Evolutionary conservation across 2,113 vertebrate genomes (phyloP).

Genomic region (Anguilla rostrata): DNA sequence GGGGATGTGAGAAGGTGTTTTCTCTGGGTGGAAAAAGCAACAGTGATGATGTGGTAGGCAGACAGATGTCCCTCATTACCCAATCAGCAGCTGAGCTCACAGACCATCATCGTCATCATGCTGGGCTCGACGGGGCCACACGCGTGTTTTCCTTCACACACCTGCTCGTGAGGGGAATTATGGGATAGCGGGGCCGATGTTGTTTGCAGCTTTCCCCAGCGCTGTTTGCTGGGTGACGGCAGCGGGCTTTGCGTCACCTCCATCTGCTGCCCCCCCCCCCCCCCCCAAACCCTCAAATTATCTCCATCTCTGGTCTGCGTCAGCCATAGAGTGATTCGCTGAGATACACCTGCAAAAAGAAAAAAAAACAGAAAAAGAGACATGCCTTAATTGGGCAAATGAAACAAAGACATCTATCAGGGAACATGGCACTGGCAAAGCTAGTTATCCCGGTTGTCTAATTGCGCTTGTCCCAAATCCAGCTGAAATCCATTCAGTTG

Average conservation of each 20-base stretch:
- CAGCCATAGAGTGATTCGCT: neutral
- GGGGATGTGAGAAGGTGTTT: neutral
- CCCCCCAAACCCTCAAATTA: no score
- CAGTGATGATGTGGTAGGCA: neutral
- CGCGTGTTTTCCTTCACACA: neutral
- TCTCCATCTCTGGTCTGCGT: neutral
- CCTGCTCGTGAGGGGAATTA: neutral
- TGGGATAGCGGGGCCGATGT: neutral
- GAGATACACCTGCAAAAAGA: neutral
- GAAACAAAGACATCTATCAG: neutral
- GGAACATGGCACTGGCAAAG: neutral
- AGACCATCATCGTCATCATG: neutral
- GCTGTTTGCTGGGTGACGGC: neutral
- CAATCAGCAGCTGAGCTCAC: neutral
- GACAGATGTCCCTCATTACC: neutral
- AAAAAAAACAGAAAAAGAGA: neutral
- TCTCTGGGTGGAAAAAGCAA: neutral
- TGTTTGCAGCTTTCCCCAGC: neutral
- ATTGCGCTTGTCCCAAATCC: neutral
- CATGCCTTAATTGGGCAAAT: neutral
- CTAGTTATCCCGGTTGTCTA: neutral
- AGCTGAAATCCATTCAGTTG: neutral
- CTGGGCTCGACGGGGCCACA: neutral
- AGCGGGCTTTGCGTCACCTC: neutral
- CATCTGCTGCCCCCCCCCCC: neutral